phyloP scores from a whole-genome alignment of 2,888 invertebrate genomes.

The Andrena camellia region DNA sequence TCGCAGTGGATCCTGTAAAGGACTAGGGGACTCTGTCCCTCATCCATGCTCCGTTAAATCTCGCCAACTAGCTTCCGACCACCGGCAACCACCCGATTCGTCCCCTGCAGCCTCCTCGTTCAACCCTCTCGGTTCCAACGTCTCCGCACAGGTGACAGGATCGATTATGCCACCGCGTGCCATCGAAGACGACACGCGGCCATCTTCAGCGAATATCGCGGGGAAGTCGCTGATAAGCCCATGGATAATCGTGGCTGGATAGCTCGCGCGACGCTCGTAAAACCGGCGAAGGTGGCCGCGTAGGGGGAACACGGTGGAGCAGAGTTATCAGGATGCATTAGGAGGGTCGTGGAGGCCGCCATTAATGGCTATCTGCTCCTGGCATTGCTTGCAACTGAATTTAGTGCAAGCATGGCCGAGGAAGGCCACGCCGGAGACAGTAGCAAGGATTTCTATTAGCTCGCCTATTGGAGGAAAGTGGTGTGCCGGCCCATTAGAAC shows the following conservation, averaged over 20 bases:
- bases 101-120: not conserved
- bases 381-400: slow-evolving; percentile 78
- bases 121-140: not conserved
- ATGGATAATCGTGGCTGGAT: slow-evolving; percentile 26
- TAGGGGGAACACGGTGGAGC: slow-evolving; percentile 33
- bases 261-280: slow-evolving; percentile 62
- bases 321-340: slow-evolving; percentile 80
- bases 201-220: slow-evolving; percentile 37
- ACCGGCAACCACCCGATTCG: slow-evolving; percentile 44
- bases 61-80: slow-evolving; percentile 40
- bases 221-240: slow-evolving; percentile 68
- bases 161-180: slow-evolving; percentile 39
- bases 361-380: slow-evolving; percentile 79
- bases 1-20: slow-evolving; percentile 8
- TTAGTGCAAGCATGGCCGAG: slow-evolving; percentile 73
- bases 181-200: slow-evolving; percentile 53
- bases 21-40: slow-evolving; percentile 34
- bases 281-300: slow-evolving; percentile 30
- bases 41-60: slow-evolving; percentile 58
- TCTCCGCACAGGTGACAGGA: slow-evolving; percentile 60
- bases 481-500: slow-evolving; percentile 44
- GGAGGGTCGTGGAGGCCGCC: slow-evolving; percentile 71
- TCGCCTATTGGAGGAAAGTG: slow-evolving; percentile 43
- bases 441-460: slow-evolving; percentile 70
- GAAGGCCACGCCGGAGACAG: slow-evolving; percentile 38